A percentile compares a stretch with the other conserved stretches of the same genome.
These are phyloP conservation scores for Conus ventricosus DNA, from an alignment of 1,140 invertebrate species.

Conservation along the genomic window DNA sequence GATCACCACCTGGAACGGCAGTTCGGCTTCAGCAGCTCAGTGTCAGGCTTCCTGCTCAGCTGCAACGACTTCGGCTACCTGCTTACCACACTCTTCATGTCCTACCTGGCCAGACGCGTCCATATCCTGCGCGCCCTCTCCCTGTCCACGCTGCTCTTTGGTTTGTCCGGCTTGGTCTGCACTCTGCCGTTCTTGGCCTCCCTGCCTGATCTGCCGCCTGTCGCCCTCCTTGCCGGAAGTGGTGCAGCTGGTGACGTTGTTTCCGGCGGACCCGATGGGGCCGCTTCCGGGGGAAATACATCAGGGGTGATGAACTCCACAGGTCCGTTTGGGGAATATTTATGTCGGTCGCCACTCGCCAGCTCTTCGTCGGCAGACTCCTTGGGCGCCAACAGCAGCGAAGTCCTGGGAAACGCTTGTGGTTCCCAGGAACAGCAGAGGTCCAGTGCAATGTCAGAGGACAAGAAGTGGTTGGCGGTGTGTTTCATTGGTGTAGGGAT, in stretches of 20 bases:
- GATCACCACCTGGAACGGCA: conserved; percentile 65
- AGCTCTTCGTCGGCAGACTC: too few species aligned
- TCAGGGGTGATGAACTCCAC: background rate
- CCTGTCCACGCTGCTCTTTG: conserved; percentile 58
- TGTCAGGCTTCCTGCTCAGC: conserved; percentile 64
- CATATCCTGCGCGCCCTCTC: conserved; percentile 65
- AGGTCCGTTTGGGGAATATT: too few species aligned
- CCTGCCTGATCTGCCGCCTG: background rate
- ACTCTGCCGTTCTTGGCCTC: conserved; percentile 61
- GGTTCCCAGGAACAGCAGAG: background rate
- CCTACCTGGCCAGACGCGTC: conserved; percentile 55
- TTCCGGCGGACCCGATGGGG: background rate
- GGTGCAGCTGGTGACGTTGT: background rate
- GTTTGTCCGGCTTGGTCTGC: conserved; percentile 63
- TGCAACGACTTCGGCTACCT: conserved; percentile 70
- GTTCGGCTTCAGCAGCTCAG: conserved; percentile 64
- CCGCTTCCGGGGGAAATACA: background rate
- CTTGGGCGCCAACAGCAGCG: too few species aligned
- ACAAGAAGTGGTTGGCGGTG: conserved; percentile 45
- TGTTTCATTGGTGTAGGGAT: conserved; percentile 51
- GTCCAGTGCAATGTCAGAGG: conserved; percentile 13
- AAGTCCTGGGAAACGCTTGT: background rate
- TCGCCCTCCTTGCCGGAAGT: background rate
- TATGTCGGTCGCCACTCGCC: too few species aligned
- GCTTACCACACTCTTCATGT: conserved; percentile 56